Evolutionary conservation across 1,140 invertebrate genomes (phyloP).

Genomic region (Nixonia krombeini): DNA sequence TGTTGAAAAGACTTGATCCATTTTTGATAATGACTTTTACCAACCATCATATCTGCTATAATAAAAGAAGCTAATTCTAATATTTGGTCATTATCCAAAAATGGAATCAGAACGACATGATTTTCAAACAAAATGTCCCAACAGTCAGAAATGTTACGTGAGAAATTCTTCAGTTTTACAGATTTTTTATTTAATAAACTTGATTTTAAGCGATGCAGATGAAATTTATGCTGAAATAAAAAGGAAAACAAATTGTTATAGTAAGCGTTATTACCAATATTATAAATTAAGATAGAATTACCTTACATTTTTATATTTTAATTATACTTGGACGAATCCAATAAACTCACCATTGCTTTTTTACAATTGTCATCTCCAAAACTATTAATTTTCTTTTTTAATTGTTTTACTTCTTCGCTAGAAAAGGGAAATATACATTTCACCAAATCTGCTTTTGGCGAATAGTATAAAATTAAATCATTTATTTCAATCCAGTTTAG

Average conservation of each 20-base stretch:
- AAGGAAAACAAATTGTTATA: conserved; percentile 6
- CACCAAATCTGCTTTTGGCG: conserved; percentile 17
- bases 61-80: conserved; percentile 41
- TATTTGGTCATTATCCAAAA: conserved; percentile 40
- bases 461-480: conserved; percentile 43
- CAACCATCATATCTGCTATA: conserved; percentile 26
- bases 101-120: conserved; percentile 26
- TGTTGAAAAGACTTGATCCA: conserved; percentile 33
- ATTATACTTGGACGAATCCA: conserved; percentile 2
- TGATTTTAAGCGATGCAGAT: conserved; percentile 38
- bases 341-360: conserved; percentile 41
- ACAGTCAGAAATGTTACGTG: conserved; percentile 35
- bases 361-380: conserved; percentile 34
- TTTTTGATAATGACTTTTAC: conserved; percentile 12
- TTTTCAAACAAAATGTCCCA: conserved; percentile 46
- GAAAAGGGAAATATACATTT: conserved; percentile 35
- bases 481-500: conserved; percentile 38
- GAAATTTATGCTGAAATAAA: conserved; percentile 55
- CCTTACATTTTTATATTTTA: conserved; percentile 6
- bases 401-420: conserved; percentile 36
- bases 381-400: conserved; percentile 41
- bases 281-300: not conserved
- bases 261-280: conserved; percentile 1
- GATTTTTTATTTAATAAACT: conserved; percentile 10
- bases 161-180: conserved; percentile 30